Evolutionary conservation across 2,888 invertebrate species (phyloP).

Genomic region (Metellina segmentata): DNA sequence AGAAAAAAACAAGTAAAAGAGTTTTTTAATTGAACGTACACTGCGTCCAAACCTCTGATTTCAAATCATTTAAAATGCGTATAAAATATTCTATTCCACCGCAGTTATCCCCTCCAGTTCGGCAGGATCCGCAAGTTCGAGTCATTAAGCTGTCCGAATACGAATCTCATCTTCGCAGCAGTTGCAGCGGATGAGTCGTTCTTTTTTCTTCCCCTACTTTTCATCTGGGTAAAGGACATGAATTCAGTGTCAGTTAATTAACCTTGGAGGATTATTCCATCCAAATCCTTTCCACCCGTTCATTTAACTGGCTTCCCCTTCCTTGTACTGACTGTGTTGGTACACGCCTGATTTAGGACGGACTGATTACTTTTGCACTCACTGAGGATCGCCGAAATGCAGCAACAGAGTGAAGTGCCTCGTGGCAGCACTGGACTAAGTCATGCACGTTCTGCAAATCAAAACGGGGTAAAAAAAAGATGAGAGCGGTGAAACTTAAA

Average conservation of each 20-base stretch:
- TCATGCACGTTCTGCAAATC: not conserved
- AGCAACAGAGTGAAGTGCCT: no score
- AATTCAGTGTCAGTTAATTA: conserved; percentile 42
- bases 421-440: not conserved
- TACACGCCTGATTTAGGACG: not conserved
- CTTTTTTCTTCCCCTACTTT: not conserved
- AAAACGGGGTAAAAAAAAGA: no score
- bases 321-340: not conserved
- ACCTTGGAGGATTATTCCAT: conserved; percentile 17
- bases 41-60: no score
- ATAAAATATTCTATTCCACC: not conserved
- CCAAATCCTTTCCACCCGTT: conserved; percentile 18
- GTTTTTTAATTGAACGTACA: no score
- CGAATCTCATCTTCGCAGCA: not conserved
- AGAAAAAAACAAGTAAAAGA: not conserved
- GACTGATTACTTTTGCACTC: conserved; percentile 17
- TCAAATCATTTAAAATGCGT: not conserved
- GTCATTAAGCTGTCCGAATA: not conserved
- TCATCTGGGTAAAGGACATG: not conserved
- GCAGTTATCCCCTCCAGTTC: not conserved
- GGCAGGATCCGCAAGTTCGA: not conserved
- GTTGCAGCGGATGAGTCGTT: not conserved
- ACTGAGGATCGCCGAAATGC: not conserved
- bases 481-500: no score
- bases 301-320: conserved; percentile 18